Evolutionary conservation across 2,888 invertebrate species (phyloP), one percentile per base, ranked within the genome.

Genomic region (Epirrhoe alternata): DNA sequence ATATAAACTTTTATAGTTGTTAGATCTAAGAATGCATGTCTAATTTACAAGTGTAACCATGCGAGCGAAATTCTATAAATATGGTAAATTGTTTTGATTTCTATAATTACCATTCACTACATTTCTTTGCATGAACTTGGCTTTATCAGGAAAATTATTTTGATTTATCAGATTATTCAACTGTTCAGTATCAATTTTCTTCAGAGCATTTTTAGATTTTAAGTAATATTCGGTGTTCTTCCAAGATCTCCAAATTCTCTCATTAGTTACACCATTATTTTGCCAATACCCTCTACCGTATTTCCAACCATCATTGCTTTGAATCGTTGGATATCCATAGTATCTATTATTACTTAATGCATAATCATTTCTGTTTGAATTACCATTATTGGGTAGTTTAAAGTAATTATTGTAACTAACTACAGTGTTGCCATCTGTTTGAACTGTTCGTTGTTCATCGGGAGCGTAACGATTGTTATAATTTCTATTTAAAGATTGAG

Each of bases 241-340:
- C 77, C 77, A 78, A 31, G 66, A 64, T 49, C 73, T 71, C 73
- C 74, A 75, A 30, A 75, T 66, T 72, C 55, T 70, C n/a, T 66
- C 33, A 47, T 5, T 63, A 6, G 17, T 56, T 12, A 56, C 54
- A 45, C 12, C 38, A 50, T n/a, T 16, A 10, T 14, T 50, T 64
- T 47, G 31, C 16, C 50, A 31, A 14, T 58, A 31, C 35, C 7
- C 31, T 52, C 10, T 63, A n/a, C 17, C 35, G 6, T 24, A 7
- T 10, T 30, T 54, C 58, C 58, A 54, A 16, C 24, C 12, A 35
- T 52, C 24, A 10, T 7, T 8, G 3, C 5, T 8, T 33, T 24
- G 35, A 24, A 6, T 52, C 35, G 24, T 47, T 16, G 51, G 42
- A 31, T 57, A 52, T 4, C 47, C 45, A 35, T 58, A 47, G 24